These are phyloP conservation scores for Nowickia ferox DNA, from an alignment of 2,888 invertebrate species.

Conservation along the genomic window DNA sequence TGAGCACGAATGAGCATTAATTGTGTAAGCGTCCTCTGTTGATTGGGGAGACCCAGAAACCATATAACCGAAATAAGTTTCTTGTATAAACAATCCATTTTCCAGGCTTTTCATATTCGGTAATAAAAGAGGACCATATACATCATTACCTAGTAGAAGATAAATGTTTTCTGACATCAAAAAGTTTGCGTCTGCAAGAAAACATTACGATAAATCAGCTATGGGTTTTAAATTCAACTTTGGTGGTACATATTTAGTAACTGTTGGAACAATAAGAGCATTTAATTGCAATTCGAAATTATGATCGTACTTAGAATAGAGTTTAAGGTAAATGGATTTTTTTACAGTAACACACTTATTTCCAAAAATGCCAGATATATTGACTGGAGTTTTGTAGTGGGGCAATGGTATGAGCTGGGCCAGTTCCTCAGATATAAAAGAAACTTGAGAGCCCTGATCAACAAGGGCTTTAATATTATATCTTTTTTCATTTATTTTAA, in stretches of 20 bases:
- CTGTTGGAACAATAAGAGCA: conserved; percentile 34
- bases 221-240: conserved; percentile 5
- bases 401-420: conserved; percentile 40
- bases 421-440: conserved; percentile 50
- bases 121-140: conserved; percentile 51
- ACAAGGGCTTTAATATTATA: conserved; percentile 48
- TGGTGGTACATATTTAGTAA: conserved; percentile 39
- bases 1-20: conserved; percentile 48
- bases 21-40: neutral
- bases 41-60: conserved; percentile 39
- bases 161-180: conserved; percentile 40
- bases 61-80: conserved; percentile 62
- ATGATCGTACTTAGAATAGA: conserved; percentile 22
- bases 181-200: conserved; percentile 44
- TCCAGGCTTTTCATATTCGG: conserved; percentile 48
- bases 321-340: conserved; percentile 10
- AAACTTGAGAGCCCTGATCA: conserved; percentile 44
- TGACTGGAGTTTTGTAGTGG: conserved; percentile 25
- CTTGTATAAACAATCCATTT: conserved; percentile 59
- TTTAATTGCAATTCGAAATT: conserved; percentile 26
- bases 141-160: conserved; percentile 47
- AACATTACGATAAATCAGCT: conserved; percentile 5
- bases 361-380: conserved; percentile 50
- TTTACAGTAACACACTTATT: conserved; percentile 22
- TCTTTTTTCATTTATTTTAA: neutral